phyloP scores from a whole-genome alignment of 2,113 vertebrate species.

The Phalacrocorax pelagicus region DNA sequence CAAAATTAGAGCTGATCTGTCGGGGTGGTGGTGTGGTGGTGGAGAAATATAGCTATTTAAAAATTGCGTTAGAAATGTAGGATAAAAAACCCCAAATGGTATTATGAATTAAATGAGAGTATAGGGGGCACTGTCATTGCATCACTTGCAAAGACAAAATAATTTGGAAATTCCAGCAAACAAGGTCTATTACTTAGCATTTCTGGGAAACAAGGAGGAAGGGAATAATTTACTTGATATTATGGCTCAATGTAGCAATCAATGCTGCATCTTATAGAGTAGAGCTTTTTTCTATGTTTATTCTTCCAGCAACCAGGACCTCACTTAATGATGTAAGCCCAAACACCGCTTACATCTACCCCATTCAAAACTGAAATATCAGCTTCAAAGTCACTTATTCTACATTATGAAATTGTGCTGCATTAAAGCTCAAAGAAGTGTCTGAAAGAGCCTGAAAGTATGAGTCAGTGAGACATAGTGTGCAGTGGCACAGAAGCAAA shows the following conservation, averaged over 20 bases:
- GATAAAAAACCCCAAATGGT: background rate
- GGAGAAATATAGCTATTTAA: background rate
- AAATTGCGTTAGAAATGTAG: background rate
- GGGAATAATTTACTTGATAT: background rate
- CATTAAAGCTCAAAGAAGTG: background rate
- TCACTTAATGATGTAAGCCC: background rate
- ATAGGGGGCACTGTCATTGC: background rate
- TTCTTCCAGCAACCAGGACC: background rate
- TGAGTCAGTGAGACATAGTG: background rate
- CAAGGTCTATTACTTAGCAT: background rate
- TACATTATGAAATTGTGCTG: background rate
- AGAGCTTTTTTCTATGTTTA: background rate
- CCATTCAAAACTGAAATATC: background rate
- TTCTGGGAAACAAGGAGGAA: background rate
- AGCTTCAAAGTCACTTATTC: background rate
- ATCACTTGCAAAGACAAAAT: background rate
- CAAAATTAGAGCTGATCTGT: background rate
- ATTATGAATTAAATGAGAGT: background rate
- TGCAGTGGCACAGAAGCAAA: background rate
- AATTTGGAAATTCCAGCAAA: slow-evolving; percentile 26
- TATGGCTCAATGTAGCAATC: background rate
- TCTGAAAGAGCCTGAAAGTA: background rate
- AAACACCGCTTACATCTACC: background rate
- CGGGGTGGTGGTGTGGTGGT: background rate
- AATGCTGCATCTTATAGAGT: background rate